These are phyloP conservation scores for Bucorvus abyssinicus DNA, from an alignment of 2,797 vertebrate genomes.

Conservation along the genomic window DNA sequence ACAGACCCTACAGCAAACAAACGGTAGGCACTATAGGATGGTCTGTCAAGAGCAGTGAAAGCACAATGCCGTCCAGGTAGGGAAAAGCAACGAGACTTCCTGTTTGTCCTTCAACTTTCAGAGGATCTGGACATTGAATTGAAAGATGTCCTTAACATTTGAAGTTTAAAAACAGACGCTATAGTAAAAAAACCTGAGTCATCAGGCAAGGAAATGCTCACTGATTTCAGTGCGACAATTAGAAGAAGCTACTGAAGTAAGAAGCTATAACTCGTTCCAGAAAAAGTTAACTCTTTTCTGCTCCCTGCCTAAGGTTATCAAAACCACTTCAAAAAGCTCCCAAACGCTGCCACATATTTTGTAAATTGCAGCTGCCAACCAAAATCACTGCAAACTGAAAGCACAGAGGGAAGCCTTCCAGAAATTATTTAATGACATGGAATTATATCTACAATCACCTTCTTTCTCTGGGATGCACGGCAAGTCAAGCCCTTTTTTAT, in stretches of 20 bases:
- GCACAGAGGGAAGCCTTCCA: neutral
- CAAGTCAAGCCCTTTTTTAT: neutral
- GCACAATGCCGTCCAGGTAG: neutral
- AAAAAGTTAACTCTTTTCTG: neutral
- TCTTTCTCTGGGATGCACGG: neutral
- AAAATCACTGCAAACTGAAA: neutral
- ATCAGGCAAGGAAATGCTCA: neutral
- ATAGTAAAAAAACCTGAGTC: neutral
- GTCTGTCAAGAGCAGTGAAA: conserved; percentile 5
- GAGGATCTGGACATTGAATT: neutral
- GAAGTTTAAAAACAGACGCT: neutral
- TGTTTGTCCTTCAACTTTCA: neutral
- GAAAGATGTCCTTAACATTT: neutral
- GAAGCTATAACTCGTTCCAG: neutral
- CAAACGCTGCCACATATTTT: neutral
- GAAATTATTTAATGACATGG: neutral
- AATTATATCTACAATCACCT: neutral
- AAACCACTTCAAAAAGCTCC: neutral
- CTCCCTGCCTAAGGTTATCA: neutral
- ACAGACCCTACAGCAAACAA: neutral
- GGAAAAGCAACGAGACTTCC: neutral
- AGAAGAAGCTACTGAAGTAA: neutral
- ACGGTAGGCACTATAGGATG: neutral
- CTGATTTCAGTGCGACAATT: neutral
- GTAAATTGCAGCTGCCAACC: neutral